These are phyloP conservation scores for Pseudococcus jackbeardsleyi DNA, from an alignment of 2,888 invertebrate species.

Conservation along the genomic window DNA sequence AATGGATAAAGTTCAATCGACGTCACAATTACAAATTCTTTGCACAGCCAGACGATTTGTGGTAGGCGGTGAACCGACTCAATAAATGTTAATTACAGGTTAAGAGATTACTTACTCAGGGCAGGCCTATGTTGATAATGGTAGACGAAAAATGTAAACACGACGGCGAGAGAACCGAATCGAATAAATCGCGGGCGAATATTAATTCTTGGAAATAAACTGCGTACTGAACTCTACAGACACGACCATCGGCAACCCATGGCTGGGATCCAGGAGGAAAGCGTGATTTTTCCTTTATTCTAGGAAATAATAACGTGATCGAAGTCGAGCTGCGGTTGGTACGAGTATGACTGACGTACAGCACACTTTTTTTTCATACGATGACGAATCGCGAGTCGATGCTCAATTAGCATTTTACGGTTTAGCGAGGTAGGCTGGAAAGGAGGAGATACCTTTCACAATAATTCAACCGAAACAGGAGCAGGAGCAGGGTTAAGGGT, in stretches of 20 bases:
- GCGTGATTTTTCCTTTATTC: conserved; percentile 19
- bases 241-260: background rate
- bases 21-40: too few species aligned
- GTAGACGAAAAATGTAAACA: conserved; percentile 19
- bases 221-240: background rate
- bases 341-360: background rate
- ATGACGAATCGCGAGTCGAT: background rate
- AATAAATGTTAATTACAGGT: background rate
- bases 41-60: too few species aligned
- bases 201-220: background rate
- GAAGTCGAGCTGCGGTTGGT: background rate
- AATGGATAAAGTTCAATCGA: too few species aligned
- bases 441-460: background rate
- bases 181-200: background rate
- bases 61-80: too few species aligned
- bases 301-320: background rate
- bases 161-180: background rate
- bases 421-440: background rate
- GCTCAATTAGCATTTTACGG: background rate
- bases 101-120: background rate
- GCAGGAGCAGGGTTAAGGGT: too few species aligned
- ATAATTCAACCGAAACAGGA: background rate
- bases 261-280: background rate
- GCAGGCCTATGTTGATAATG: background rate
- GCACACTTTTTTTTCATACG: background rate